Conservation (phyloP, 2,113 vertebrate species). For the Platycercus adscitus region DNA sequence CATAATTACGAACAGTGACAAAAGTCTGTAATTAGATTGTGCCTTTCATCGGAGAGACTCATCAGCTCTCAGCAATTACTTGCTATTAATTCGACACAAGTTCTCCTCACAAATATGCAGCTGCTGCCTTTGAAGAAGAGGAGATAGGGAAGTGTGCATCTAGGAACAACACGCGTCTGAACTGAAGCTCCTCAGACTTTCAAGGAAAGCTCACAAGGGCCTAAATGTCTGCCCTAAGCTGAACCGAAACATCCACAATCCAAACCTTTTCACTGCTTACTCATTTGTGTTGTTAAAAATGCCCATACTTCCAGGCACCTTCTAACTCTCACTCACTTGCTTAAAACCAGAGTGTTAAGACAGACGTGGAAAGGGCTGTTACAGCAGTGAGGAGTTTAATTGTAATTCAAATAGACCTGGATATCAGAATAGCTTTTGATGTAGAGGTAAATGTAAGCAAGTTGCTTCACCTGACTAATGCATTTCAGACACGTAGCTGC, state of each 20-base stretch:
- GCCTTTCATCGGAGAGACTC: constrained; percentile 10
- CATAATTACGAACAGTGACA: not conserved
- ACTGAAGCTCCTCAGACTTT: not conserved
- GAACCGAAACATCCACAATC: constrained; percentile 8
- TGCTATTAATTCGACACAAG: not conserved
- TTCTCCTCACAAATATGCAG: not conserved
- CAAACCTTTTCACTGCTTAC: not conserved
- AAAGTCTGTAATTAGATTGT: not conserved
- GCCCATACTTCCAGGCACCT: constrained; percentile 12
- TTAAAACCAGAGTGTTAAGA: not conserved
- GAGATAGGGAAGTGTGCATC: not conserved
- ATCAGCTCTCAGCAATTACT: not conserved
- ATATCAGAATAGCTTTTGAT: constrained; percentile 52
- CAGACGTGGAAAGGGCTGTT: not conserved
- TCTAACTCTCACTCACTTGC: constrained; percentile 31
- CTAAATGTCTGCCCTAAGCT: not conserved
- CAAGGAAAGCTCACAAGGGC: not conserved
- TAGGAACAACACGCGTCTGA: not conserved
- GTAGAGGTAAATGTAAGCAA: constrained; percentile 22
- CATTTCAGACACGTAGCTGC: constrained; percentile 16
- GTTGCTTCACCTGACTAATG: not conserved
- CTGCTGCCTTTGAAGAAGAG: not conserved
- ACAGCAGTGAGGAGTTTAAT: not conserved
- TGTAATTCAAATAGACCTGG: constrained; percentile 27
- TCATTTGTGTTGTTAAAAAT: not conserved